Percentiles rank a stretch among this genome's conserved stretches.
These are phyloP conservation scores for Palythoa grandiflora DNA, from an alignment of 92 coral and sea anemone species.

Conservation along the genomic window DNA sequence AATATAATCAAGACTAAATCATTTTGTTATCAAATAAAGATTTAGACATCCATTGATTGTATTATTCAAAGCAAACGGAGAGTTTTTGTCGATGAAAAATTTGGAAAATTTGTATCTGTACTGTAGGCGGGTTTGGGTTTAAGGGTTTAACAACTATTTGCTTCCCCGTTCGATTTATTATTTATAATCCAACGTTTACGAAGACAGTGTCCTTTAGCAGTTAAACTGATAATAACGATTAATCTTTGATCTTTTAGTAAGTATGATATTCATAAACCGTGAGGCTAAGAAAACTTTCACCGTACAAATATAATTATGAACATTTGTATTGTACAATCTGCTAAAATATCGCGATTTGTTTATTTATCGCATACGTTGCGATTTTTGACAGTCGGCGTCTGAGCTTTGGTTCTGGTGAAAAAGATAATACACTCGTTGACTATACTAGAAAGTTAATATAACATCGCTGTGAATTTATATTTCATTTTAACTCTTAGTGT, in stretches of 20 bases:
- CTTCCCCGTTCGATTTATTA: slow-evolving; percentile 78
- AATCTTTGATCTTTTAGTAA: slow-evolving; percentile 74
- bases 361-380: slow-evolving; percentile 23
- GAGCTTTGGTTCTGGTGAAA: background rate
- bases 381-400: slow-evolving; percentile 36
- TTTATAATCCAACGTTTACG: slow-evolving; percentile 76
- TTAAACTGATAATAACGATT: slow-evolving; percentile 66
- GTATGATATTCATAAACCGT: background rate
- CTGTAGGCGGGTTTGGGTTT: slow-evolving; percentile 33
- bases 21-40: slow-evolving; percentile 2
- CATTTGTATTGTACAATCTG: background rate
- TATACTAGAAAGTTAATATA: background rate
- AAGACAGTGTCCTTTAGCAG: slow-evolving; percentile 73
- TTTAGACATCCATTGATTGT: background rate
- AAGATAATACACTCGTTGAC: slow-evolving; percentile 3
- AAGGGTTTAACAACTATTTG: slow-evolving; percentile 63
- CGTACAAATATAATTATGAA: background rate
- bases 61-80: background rate
- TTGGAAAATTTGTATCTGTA: background rate
- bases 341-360: slow-evolving; percentile 17
- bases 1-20: slow-evolving; percentile 17
- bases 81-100: background rate
- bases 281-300: background rate
- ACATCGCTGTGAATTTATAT: background rate
- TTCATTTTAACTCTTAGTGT: slow-evolving; percentile 17